Evolutionary conservation across 1,140 invertebrate genomes (phyloP).

Genomic region (Zaprionus davidi): DNA sequence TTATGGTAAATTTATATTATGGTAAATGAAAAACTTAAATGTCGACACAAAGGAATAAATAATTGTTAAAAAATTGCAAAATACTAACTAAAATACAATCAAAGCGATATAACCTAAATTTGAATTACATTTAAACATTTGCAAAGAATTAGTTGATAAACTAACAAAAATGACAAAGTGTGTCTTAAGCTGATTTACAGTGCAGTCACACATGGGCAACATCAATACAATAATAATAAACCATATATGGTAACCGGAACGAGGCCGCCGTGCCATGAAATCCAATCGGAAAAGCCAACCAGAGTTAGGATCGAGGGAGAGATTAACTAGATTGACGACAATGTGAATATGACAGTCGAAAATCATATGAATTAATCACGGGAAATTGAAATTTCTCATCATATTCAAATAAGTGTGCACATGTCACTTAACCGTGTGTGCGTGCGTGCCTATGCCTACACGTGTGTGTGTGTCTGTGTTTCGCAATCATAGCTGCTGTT

Average conservation of each 20-base stretch:
- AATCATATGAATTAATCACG: slow-evolving; percentile 9
- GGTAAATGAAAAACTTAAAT: too few relatives aligned
- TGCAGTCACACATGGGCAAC: slow-evolving; percentile 4
- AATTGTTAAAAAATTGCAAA: neutral
- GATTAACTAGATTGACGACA: slow-evolving; percentile 3
- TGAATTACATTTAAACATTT: too few relatives aligned
- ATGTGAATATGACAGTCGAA: slow-evolving; percentile 5
- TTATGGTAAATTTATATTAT: too few relatives aligned
- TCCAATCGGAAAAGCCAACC: neutral
- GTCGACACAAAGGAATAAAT: too few relatives aligned
- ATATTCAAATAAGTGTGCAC: slow-evolving; percentile 13
- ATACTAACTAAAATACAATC: neutral
- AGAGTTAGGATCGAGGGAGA: neutral
- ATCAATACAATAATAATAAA: neutral
- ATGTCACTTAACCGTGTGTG: neutral
- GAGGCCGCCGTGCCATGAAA: slow-evolving; percentile 4
- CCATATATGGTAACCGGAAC: neutral
- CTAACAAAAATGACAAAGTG: neutral
- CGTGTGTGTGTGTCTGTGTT: neutral
- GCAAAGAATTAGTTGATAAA: neutral
- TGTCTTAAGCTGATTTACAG: neutral
- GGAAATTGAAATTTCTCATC: slow-evolving; percentile 12
- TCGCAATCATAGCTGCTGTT: slow-evolving; percentile 6
- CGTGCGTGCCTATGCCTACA: neutral
- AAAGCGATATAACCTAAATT: neutral